Conservation (phyloP, 2,888 invertebrate genomes). For the Calliphora vomitoria region DNA sequence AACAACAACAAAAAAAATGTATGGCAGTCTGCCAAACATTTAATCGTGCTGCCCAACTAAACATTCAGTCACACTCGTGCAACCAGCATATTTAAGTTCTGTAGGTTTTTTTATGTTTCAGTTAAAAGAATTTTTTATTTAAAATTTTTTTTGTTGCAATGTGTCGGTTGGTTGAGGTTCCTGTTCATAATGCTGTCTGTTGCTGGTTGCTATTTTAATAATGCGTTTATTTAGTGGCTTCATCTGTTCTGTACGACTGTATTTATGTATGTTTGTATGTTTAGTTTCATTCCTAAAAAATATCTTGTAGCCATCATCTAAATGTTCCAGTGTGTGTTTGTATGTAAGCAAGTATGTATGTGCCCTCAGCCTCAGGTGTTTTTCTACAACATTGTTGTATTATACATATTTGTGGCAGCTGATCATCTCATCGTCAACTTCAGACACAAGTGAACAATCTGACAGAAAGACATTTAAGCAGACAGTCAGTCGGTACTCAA, state of each 20-base stretch:
- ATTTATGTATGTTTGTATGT: background rate
- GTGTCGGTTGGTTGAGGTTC: background rate
- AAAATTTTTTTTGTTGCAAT: constrained; percentile 12
- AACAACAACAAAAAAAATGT: constrained; percentile 8
- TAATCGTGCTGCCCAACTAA: constrained; percentile 29
- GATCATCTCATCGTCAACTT: constrained; percentile 49
- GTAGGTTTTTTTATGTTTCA: background rate
- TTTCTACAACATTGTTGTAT: constrained; percentile 57
- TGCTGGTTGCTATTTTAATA: constrained; percentile 66
- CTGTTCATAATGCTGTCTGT: constrained; percentile 34
- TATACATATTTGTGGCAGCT: constrained; percentile 43
- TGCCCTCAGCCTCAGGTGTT: constrained; percentile 67
- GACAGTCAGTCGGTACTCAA: background rate
- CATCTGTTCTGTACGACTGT: constrained; percentile 58
- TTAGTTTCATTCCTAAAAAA: constrained; percentile 27
- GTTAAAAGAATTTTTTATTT: constrained; percentile 11
- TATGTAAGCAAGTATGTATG: no score
- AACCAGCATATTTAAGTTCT: constrained; percentile 52
- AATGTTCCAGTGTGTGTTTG: background rate
- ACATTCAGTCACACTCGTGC: constrained; percentile 18
- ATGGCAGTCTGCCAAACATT: constrained; percentile 45
- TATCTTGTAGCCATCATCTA: constrained; percentile 32
- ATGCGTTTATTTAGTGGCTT: constrained; percentile 63
- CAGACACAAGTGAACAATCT: constrained; percentile 45
- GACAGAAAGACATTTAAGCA: background rate